Conservation (phyloP, 2,113 vertebrate genomes). For the Bos javanicus region DNA sequence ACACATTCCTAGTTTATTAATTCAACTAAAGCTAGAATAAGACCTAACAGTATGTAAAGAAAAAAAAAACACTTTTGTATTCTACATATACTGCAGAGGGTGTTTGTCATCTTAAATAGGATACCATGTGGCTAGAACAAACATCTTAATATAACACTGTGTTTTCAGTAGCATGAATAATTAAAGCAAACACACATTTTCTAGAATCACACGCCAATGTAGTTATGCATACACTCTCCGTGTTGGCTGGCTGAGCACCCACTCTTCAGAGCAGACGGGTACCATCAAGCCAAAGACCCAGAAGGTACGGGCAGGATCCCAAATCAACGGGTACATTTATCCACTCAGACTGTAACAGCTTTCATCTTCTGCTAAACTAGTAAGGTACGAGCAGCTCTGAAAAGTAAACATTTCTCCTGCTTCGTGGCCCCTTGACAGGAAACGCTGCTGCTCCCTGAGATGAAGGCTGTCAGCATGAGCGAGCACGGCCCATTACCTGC, state of each 20-base stretch:
- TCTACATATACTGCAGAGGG: neutral
- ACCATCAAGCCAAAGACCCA: neutral
- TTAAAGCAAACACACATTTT: neutral
- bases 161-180: neutral
- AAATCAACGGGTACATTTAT: neutral
- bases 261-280: accelerated
- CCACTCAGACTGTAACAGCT: neutral
- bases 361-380: neutral
- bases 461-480: neutral
- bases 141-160: neutral
- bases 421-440: neutral
- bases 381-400: neutral
- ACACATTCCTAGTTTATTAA: neutral
- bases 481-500: conserved; percentile 69
- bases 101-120: neutral
- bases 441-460: neutral
- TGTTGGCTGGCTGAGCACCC: neutral
- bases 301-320: neutral
- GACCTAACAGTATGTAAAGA: neutral
- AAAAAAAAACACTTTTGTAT: neutral
- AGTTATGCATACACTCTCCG: neutral
- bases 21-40: neutral
- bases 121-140: neutral
- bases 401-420: neutral
- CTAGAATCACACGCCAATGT: neutral